phyloP scores from a whole-genome alignment of 2,888 invertebrate genomes.

The Chironomus tentans region DNA sequence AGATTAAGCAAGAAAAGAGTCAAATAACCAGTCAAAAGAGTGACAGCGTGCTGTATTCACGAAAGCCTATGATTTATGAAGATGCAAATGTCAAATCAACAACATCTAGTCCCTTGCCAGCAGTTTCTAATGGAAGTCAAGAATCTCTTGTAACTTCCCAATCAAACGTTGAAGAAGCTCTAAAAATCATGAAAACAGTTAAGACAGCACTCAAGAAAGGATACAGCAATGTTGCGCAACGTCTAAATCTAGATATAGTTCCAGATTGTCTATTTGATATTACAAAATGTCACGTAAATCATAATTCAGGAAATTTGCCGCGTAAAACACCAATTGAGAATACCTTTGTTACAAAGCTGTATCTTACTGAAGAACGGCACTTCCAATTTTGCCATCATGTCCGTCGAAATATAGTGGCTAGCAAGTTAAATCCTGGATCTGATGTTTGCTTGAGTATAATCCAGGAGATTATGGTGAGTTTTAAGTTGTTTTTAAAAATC shows the following conservation, averaged over 20 bases:
- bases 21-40: not conserved
- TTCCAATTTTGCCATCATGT: not conserved
- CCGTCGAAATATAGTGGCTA: not conserved
- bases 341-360: not conserved
- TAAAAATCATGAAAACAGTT: not conserved
- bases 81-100: too few species aligned
- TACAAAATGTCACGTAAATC: not conserved
- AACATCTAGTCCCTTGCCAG: too few species aligned
- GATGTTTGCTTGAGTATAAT: not conserved
- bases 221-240: not conserved
- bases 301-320: not conserved
- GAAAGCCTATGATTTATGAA: not conserved
- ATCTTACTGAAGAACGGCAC: not conserved
- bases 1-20: not conserved
- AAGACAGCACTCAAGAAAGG: not conserved
- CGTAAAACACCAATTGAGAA: not conserved
- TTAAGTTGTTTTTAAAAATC: not conserved
- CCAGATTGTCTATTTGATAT: not conserved
- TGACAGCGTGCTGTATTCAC: not conserved
- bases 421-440: not conserved
- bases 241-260: not conserved
- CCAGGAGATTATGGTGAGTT: not conserved
- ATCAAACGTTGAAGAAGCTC: not conserved
- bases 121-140: too few species aligned
- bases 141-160: not conserved